Conservation (phyloP, 2,113 vertebrate genomes). For the Theristicus caerulescens region DNA sequence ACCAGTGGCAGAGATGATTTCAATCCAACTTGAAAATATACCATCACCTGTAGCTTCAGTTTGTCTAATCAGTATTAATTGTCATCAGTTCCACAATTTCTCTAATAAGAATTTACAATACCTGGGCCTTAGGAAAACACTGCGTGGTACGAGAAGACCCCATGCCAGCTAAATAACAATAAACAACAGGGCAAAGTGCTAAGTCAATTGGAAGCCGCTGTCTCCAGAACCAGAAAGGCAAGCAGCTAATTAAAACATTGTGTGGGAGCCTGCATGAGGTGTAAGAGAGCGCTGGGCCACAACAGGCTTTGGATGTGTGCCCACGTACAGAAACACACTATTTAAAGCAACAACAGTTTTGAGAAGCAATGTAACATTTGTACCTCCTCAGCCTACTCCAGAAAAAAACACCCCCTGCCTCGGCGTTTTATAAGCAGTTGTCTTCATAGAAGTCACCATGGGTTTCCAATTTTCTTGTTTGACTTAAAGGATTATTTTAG, state of each 20-base stretch:
- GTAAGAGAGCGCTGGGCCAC: slow-evolving; percentile 40
- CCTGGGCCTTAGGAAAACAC: not conserved
- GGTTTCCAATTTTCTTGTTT: slow-evolving; percentile 21
- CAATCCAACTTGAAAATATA: not conserved
- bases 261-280: slow-evolving; percentile 58
- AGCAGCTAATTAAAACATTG: slow-evolving; percentile 58
- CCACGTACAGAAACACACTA: slow-evolving; percentile 20
- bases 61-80: not conserved
- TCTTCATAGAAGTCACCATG: not conserved
- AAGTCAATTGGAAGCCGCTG: not conserved
- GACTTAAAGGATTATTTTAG: slow-evolving; percentile 30
- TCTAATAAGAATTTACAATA: not conserved
- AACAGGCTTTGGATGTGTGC: slow-evolving; percentile 43
- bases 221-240: slow-evolving; percentile 42
- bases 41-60: not conserved
- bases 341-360: slow-evolving; percentile 46
- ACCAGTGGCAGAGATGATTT: not conserved
- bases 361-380: not conserved
- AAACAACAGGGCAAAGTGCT: not conserved
- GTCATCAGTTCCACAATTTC: not conserved
- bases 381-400: not conserved
- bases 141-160: accelerated
- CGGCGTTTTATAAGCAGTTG: not conserved
- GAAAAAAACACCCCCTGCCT: not conserved
- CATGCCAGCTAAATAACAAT: not conserved